Conservation (phyloP, 2,113 vertebrate species). For the Corynorhinus townsendii region DNA sequence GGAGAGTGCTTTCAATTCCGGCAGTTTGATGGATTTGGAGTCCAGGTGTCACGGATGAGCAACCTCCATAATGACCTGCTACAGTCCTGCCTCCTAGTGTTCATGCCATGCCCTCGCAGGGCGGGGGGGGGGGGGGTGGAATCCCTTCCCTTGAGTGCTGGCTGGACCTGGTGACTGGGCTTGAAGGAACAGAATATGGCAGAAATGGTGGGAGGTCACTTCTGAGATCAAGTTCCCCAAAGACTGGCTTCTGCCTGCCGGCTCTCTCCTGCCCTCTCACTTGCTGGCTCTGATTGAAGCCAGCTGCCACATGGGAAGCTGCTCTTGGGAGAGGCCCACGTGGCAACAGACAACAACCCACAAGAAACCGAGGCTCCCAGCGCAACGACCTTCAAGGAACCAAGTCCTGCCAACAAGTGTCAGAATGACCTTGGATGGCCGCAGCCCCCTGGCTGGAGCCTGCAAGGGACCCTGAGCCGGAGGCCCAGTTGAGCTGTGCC, state of each 20-base stretch:
- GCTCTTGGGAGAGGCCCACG: not conserved
- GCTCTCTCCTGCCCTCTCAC: not conserved
- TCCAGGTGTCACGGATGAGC: not conserved
- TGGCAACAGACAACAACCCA: too few species aligned
- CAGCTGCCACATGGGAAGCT: rapidly evolving
- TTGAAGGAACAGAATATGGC: not conserved
- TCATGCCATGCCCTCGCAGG: not conserved
- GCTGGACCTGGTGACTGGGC: not conserved
- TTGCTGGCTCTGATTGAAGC: not conserved
- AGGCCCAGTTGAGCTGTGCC: not conserved
- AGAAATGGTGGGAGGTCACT: not conserved
- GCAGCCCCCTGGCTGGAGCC: not conserved
- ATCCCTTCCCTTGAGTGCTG: not conserved
- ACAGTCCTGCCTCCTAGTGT: not conserved
- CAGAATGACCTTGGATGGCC: not conserved
- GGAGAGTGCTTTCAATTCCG: not conserved
- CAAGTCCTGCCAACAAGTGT: not conserved
- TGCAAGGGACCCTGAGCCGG: not conserved
- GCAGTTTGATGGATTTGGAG: not conserved
- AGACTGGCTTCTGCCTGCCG: not conserved
- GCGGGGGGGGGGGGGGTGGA: too few species aligned
- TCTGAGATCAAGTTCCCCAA: not conserved
- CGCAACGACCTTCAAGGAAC: not conserved
- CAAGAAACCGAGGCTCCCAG: not conserved
- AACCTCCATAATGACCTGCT: not conserved